Percentiles rank a stretch among this genome's conserved stretches.
phyloP scores from a whole-genome alignment of 2,113 vertebrate species.

The Candoia aspera region DNA sequence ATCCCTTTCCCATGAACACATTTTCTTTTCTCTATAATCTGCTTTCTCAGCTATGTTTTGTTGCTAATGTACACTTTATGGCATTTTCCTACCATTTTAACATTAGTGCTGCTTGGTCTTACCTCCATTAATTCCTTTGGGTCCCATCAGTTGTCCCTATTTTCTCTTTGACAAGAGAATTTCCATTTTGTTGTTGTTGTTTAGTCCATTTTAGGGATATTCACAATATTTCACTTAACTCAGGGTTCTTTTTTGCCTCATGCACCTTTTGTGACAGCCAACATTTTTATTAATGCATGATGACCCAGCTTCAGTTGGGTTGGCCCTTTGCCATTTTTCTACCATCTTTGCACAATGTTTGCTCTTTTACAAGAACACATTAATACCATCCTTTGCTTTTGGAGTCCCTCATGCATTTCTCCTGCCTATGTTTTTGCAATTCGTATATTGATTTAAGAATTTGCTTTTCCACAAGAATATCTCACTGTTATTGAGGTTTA shows the following conservation, averaged over 20 bases:
- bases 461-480: not conserved
- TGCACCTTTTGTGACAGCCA: not conserved
- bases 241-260: not conserved
- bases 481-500: not conserved
- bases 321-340: not conserved
- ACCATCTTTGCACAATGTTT: not conserved
- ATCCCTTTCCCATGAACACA: not conserved
- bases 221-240: not conserved
- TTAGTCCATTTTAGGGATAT: not conserved
- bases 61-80: not conserved
- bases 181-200: not conserved
- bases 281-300: not conserved
- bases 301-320: not conserved
- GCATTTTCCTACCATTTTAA: not conserved
- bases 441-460: not conserved
- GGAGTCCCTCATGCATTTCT: not conserved
- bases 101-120: not conserved
- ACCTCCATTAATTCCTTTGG: not conserved
- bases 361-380: not conserved
- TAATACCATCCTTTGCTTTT: not conserved
- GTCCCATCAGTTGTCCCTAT: not conserved
- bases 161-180: not conserved
- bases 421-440: not conserved
- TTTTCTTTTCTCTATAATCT: not conserved
- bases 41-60: not conserved